Evolutionary conservation across 2,888 invertebrate genomes (phyloP), one percentile per base, ranked within the genome.

Genomic region (Augochlorella aurata): DNA sequence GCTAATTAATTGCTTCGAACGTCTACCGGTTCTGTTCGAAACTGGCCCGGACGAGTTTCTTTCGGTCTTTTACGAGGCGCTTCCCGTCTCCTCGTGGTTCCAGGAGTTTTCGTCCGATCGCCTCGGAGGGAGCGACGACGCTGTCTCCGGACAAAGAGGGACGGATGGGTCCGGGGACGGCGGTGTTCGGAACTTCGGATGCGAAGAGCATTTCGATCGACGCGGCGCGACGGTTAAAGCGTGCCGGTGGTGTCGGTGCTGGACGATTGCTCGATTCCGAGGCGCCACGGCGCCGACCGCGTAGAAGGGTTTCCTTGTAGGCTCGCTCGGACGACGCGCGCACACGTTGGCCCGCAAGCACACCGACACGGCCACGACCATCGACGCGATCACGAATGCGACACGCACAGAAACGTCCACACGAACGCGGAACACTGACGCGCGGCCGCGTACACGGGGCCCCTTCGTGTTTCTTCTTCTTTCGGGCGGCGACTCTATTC

Each of bases 231-330:
- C 68, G 68, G 68, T 68, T 79, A 70, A 81, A 78, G 58, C 54
- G 69, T 12, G 38, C 61, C n/a, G 81, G 49, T 24, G 74, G n/a
- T 49, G 67, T 24, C 58, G 66, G 67, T 74, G 81, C 29, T 54
- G 73, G 79, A 71, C 61, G 79, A 78, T 82, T 79, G 86, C 50
- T 74, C 81, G 87, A 85, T 86, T 82, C 74, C 89, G 89, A 93
- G 93, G 93, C 93, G 93, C 93, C 93, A 93, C 92, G 93, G 93
- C 93, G 93, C 93, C 93, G 93, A 89, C 89, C 87, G 89, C 93
- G 92, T 93, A 93, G 93, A 93, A 93, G 93, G 93, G 93, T 93
- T 93, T 93, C 88, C 93, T 93, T 93, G 93, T 93, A 93, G 89
- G 89, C 80, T 89, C 89, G 90, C 89, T 87, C 85, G 87, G 82